A percentile compares a stretch with the other conserved stretches of the same genome.
Evolutionary conservation across 2,113 vertebrate species (phyloP).

Genomic region (Sceloporus tristichus): DNA sequence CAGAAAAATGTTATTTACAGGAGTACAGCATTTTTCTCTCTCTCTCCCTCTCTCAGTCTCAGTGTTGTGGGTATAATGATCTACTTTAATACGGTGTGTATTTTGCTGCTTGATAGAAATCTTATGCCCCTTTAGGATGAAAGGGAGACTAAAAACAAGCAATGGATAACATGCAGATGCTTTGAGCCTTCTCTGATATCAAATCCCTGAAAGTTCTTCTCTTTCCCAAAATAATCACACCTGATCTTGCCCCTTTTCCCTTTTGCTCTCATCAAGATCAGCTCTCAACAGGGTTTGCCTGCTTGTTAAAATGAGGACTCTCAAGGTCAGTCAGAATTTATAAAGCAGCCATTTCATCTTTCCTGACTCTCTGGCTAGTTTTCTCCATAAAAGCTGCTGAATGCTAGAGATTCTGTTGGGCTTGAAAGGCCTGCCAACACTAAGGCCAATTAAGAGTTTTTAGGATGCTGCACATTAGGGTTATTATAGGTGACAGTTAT

Average conservation of each 20-base stretch:
- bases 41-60: too few relatives aligned
- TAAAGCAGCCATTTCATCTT: slow-evolving; percentile 73
- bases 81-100: not conserved
- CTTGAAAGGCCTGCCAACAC: slow-evolving; percentile 74
- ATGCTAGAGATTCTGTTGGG: slow-evolving; percentile 62
- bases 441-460: slow-evolving; percentile 70
- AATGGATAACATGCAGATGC: not conserved
- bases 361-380: slow-evolving; percentile 67
- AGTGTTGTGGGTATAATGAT: not conserved
- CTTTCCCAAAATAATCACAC: slow-evolving; percentile 28
- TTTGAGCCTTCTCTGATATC: slow-evolving; percentile 19
- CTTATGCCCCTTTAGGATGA: not conserved
- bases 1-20: too few relatives aligned
- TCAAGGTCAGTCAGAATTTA: slow-evolving; percentile 75
- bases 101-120: slow-evolving; percentile 9
- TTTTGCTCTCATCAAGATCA: slow-evolving; percentile 32
- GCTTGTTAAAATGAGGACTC: slow-evolving; percentile 60
- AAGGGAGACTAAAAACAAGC: slow-evolving; percentile 11
- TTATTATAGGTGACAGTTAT: slow-evolving; percentile 74
- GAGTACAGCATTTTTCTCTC: too few relatives aligned
- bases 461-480: slow-evolving; percentile 75
- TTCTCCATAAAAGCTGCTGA: slow-evolving; percentile 74
- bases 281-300: slow-evolving; percentile 46
- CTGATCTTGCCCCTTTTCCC: slow-evolving; percentile 30
- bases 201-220: not conserved